Evolutionary conservation across 2,888 invertebrate genomes (phyloP).

Genomic region (Trichacis sp.): DNA sequence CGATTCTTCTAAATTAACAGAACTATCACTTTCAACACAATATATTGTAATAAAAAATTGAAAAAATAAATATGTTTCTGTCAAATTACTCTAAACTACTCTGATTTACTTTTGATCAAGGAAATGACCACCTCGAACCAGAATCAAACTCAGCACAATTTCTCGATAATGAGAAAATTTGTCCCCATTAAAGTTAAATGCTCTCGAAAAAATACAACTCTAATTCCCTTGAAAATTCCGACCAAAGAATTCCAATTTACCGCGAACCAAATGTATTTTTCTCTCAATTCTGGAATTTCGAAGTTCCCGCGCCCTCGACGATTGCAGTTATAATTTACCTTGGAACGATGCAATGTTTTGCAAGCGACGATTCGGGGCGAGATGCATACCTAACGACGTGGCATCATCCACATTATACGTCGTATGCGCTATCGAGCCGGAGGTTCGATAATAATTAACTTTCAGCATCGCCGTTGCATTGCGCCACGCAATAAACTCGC

Average conservation of each 20-base stretch:
- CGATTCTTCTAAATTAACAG: too few species aligned
- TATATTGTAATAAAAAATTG: too few species aligned
- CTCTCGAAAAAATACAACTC: background rate
- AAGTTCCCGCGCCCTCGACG: constrained; percentile 3
- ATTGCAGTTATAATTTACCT: constrained; percentile 7
- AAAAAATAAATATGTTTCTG: too few species aligned
- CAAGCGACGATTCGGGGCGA: background rate
- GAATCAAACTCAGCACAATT: too few species aligned
- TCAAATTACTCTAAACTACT: too few species aligned
- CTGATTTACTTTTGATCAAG: too few species aligned
- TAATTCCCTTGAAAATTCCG: background rate
- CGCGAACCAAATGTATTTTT: background rate
- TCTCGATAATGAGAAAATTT: too few species aligned
- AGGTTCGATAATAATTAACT: constrained; percentile 50
- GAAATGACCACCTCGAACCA: too few species aligned
- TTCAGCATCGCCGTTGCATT: constrained; percentile 32
- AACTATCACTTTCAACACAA: too few species aligned
- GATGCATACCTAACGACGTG: too few species aligned
- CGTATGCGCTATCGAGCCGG: constrained; percentile 19
- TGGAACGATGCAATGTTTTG: background rate
- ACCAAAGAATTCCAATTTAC: background rate
- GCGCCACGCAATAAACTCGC: background rate
- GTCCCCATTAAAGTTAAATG: background rate
- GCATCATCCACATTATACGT: constrained; percentile 22
- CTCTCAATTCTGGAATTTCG: background rate